Base-by-base conservation (phyloP, 2,113 vertebrate species). In the Accipiter cooperii region DNA sequence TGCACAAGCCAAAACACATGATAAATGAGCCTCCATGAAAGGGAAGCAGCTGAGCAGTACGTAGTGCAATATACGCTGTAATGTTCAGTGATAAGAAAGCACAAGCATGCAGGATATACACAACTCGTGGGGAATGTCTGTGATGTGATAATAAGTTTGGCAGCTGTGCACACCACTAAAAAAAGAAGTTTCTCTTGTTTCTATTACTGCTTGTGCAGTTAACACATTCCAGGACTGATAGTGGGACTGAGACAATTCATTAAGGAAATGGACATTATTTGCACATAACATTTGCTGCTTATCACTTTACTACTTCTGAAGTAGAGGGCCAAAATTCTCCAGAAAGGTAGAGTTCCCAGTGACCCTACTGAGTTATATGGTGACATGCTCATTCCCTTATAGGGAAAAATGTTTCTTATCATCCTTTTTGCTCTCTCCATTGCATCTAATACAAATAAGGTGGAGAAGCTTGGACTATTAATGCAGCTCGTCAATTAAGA, bases 111-210 rank as follows among this genome's bases (percentile, higher is more conserved):
- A 80, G 91, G 49, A 93, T 54, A 91, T 83, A 91, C 89, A 93
- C 74, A 93, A 69, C 74, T 96, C 8, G 0, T 55, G 81, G 71
- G 87, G 94, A 96, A 96, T 77, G 95, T 88, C 95, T 95, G 70
- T 91, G 97, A 95, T 92, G 90, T 87, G 94, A 79, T 91, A 95
- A 93, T 89, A 85, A 91, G 63, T 51, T 89, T 96, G 91, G 94
- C 95, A 96, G 87, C 93, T 94, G 70, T 66, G 81, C 24, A 47
- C 17, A 22, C 49, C 81, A 74, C 66, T 74, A 76, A 70, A 82
- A 89, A 89, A 93, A 93, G 69, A 92, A 78, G 68, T 66, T 94
- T 79, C 70, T 84, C 78, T 94, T 87, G 66, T 91, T 95, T 80
- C 84, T 90, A 8, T 58, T 85, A 80, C 58, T 86, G 87, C 63